These are phyloP conservation scores for Tympanoctomys barrerae DNA, from an alignment of 2,797 vertebrate species.

Conservation along the genomic window DNA sequence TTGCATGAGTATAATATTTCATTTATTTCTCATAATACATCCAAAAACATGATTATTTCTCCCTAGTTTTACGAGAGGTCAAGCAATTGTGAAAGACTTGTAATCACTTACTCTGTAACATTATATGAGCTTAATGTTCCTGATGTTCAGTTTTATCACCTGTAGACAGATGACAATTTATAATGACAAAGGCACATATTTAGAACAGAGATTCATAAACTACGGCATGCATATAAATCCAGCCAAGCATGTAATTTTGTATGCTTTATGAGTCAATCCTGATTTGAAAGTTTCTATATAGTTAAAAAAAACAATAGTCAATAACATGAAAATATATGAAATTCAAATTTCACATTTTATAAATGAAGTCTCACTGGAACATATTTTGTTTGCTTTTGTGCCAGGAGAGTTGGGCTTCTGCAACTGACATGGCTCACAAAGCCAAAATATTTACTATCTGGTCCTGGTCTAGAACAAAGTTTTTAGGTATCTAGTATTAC, in stretches of 20 bases:
- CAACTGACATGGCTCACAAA: not conserved
- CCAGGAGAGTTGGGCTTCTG: not conserved
- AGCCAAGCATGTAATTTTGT: not conserved
- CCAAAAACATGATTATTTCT: not conserved
- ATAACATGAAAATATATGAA: not conserved
- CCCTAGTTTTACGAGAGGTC: not conserved
- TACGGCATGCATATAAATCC: not conserved
- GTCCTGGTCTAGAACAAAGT: not conserved
- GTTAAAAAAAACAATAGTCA: not conserved
- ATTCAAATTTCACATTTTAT: not conserved
- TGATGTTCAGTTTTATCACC: not conserved
- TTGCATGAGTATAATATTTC: not conserved
- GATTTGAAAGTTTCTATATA: not conserved
- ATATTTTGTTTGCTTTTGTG: not conserved
- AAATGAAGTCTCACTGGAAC: not conserved
- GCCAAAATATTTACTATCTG: not conserved
- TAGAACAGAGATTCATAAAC: not conserved
- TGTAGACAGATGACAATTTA: not conserved
- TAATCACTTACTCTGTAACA: not conserved
- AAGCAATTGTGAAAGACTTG: not conserved
- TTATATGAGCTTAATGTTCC: not conserved
- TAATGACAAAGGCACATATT: not conserved
- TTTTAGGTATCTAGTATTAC: not conserved
- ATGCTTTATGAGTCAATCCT: not conserved
- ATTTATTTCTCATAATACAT: not conserved